Conservation (phyloP, 2,113 vertebrate genomes). For the Nothocercus nigrocapillus region DNA sequence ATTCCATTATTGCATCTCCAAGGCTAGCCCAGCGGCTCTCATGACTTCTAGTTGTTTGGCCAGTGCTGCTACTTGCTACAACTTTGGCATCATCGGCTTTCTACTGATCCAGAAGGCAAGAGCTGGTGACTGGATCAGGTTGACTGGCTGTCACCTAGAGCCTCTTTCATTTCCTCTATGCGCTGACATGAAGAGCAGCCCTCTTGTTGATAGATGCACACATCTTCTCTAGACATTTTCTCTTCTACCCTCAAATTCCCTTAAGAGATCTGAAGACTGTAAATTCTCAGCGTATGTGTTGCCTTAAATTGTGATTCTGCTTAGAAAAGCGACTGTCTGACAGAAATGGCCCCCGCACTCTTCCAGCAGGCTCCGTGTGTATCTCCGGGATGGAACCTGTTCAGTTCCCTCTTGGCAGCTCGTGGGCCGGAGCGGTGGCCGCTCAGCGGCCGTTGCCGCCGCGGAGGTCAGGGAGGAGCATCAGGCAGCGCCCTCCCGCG, state of each 20-base stretch:
- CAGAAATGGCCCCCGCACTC: too few species aligned
- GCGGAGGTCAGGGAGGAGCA: rapidly evolving
- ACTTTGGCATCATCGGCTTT: not conserved
- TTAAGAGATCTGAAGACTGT: rapidly evolving
- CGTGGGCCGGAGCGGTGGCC: too few species aligned
- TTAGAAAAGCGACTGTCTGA: not conserved
- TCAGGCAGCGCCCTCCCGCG: rapidly evolving
- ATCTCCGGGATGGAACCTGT: rapidly evolving
- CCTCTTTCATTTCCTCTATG: rapidly evolving
- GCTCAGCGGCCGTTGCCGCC: not conserved
- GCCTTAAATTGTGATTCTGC: not conserved
- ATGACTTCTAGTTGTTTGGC: rapidly evolving
- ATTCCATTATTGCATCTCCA: not conserved
- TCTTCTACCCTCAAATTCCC: not conserved
- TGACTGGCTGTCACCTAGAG: not conserved
- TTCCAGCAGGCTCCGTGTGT: rapidly evolving
- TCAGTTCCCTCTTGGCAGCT: too few species aligned
- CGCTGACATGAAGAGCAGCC: rapidly evolving
- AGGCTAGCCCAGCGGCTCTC: rapidly evolving
- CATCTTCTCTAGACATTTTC: rapidly evolving
- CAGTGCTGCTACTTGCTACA: not conserved
- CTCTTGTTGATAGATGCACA: rapidly evolving
- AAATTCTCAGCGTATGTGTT: rapidly evolving
- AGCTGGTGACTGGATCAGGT: too few species aligned
- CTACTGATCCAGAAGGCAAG: not conserved